Evolutionary conservation across 23 tunicate genomes (phyloP).

Genomic region (Ascidia mentula): DNA sequence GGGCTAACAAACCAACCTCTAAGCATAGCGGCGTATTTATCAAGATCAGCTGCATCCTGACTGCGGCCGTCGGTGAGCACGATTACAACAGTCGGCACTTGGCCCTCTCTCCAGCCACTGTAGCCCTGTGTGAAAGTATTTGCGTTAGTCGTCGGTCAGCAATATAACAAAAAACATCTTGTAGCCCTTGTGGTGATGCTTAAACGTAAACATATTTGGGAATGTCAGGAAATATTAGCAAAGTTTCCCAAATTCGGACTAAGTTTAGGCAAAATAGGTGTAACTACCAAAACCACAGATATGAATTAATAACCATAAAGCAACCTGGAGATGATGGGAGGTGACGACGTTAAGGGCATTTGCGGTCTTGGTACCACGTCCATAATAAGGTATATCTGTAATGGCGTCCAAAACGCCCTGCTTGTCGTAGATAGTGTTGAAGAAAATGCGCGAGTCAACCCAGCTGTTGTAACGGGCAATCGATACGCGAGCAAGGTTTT

Average conservation of each 20-base stretch:
- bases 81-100: slow-evolving; percentile 54
- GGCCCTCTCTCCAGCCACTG: slow-evolving; percentile 79
- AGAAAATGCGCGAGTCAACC: slow-evolving; percentile 65
- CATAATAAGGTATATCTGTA: slow-evolving; percentile 71
- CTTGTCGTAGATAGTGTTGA: slow-evolving; percentile 36
- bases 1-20: no score
- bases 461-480: slow-evolving; percentile 71
- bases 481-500: slow-evolving; percentile 44
- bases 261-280: no score
- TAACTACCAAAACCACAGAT: no score
- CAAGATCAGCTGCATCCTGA: slow-evolving; percentile 47
- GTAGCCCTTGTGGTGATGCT: no score
- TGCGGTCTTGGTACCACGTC: slow-evolving; percentile 73
- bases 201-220: no score
- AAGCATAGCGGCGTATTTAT: slow-evolving; percentile 19
- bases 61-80: slow-evolving; percentile 66
- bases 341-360: slow-evolving; percentile 41
- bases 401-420: slow-evolving; percentile 47
- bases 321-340: slow-evolving; percentile 63
- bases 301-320: no score
- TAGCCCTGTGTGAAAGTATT: slow-evolving; percentile 31
- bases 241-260: background rate
- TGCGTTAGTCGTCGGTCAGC: background rate
- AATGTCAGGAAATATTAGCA: background rate
- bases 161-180: background rate